These are phyloP conservation scores for Hedychridium roseum DNA, from an alignment of 2,888 invertebrate species.

Conservation along the genomic window DNA sequence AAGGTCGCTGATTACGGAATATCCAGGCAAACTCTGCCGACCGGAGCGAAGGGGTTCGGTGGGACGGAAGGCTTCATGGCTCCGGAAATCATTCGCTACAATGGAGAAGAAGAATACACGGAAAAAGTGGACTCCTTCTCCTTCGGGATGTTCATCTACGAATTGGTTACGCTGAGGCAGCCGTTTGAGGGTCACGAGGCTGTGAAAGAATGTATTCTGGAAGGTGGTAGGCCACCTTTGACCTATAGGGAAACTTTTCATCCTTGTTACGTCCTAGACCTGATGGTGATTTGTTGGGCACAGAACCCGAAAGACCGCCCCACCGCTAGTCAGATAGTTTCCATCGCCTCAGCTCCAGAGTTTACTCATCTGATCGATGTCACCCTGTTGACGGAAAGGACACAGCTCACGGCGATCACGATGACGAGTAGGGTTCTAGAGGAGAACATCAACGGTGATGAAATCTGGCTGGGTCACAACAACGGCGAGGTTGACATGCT, in stretches of 20 bases:
- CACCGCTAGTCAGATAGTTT: conserved; percentile 93
- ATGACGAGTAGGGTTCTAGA: conserved; percentile 53
- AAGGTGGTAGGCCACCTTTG: conserved; percentile 91
- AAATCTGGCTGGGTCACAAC: conserved; percentile 79
- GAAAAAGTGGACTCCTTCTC: conserved; percentile 99
- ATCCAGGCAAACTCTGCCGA: conserved; percentile 85
- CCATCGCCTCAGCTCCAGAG: conserved; percentile 90
- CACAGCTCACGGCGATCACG: conserved; percentile 70
- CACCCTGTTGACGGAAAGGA: conserved; percentile 75
- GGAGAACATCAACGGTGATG: conserved; percentile 62
- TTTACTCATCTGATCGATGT: conserved; percentile 88
- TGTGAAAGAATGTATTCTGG: conserved; percentile 94
- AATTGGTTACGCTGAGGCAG: conserved; percentile 89
- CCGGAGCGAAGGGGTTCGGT: conserved; percentile 96
- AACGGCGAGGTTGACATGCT: conserved; percentile 74
- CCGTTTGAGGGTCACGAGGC: conserved; percentile 98
- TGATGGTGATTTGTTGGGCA: conserved; percentile 97
- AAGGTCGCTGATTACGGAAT: conserved; percentile 98
- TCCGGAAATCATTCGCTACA: conserved; percentile 97
- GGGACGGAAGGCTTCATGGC: conserved; percentile 99
- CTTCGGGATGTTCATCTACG: conserved; percentile 98
- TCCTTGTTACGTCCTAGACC: conserved; percentile 88
- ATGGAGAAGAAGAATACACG: conserved; percentile 98
- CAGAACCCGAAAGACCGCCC: conserved; percentile 87
- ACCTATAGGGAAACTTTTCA: conserved; percentile 85